phyloP scores from a whole-genome alignment of 2,888 invertebrate species.

The Callyntrura sp. region DNA sequence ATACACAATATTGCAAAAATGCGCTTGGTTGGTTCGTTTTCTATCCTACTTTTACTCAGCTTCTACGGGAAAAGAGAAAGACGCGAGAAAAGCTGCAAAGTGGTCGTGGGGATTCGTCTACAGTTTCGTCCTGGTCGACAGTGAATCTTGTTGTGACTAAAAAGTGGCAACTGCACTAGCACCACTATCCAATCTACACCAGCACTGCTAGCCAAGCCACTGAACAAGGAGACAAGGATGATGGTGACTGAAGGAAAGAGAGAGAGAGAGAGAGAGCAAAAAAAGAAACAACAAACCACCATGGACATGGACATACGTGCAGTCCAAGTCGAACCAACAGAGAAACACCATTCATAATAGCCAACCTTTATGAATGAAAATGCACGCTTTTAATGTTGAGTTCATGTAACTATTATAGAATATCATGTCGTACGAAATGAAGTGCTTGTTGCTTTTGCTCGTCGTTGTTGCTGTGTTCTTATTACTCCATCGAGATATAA shows the following conservation, averaged over 20 bases:
- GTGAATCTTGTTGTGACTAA: slow-evolving; percentile 45
- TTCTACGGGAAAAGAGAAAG: slow-evolving; percentile 9
- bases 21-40: neutral
- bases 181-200: slow-evolving; percentile 2
- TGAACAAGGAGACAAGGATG: neutral
- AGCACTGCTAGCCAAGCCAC: neutral
- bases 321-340: neutral
- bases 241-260: neutral
- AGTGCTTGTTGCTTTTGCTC: slow-evolving; percentile 19
- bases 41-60: neutral
- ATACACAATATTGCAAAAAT: neutral
- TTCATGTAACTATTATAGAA: slow-evolving; percentile 50
- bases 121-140: slow-evolving; percentile 32
- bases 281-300: slow-evolving; percentile 22
- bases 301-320: neutral
- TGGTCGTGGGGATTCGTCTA: neutral
- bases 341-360: slow-evolving; percentile 23
- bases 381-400: slow-evolving; percentile 51
- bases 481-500: slow-evolving; percentile 3
- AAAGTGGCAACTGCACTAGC: slow-evolving; percentile 36
- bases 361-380: slow-evolving; percentile 65
- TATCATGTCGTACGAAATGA: slow-evolving; percentile 9
- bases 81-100: slow-evolving; percentile 16
- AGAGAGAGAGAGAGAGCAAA: neutral
- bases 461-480: no score